A percentile compares a stretch with the other conserved stretches of the same genome.
Evolutionary conservation across 2,113 vertebrate species (phyloP).

Genomic region (Meleagris gallopavo): DNA sequence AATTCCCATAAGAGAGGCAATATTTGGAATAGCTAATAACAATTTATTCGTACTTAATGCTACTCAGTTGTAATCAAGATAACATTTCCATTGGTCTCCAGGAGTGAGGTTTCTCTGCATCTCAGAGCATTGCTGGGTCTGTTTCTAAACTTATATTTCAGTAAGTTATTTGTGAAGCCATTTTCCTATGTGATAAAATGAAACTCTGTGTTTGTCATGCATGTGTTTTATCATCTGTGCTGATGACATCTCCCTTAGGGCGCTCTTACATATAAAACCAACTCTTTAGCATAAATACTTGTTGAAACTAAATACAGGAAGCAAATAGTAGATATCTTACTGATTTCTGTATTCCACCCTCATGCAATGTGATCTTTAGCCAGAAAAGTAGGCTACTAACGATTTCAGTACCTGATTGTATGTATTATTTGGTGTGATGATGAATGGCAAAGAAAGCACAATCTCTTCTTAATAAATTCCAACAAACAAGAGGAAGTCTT

Average conservation of each 20-base stretch:
- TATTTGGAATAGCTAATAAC: background rate
- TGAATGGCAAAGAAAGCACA: constrained; percentile 3
- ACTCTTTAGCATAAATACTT: background rate
- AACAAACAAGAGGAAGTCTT: background rate
- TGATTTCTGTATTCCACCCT: background rate
- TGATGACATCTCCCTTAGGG: background rate
- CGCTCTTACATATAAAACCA: background rate
- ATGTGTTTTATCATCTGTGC: background rate
- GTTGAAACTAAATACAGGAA: background rate
- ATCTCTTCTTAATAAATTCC: background rate
- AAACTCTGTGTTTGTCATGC: background rate
- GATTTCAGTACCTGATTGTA: background rate
- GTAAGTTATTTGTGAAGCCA: background rate
- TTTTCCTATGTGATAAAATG: background rate
- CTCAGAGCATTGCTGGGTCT: background rate
- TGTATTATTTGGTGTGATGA: background rate
- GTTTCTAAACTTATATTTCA: background rate
- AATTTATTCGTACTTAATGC: constrained; percentile 17
- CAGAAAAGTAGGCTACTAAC: background rate
- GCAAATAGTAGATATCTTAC: background rate
- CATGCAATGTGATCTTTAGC: background rate
- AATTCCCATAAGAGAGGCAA: background rate
- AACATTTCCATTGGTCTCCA: background rate
- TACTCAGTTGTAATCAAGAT: background rate
- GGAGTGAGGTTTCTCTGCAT: background rate